Evolutionary conservation across 2,797 vertebrate genomes (phyloP), one percentile per base, ranked within the genome.

Genomic region (Ceyx erithaca): DNA sequence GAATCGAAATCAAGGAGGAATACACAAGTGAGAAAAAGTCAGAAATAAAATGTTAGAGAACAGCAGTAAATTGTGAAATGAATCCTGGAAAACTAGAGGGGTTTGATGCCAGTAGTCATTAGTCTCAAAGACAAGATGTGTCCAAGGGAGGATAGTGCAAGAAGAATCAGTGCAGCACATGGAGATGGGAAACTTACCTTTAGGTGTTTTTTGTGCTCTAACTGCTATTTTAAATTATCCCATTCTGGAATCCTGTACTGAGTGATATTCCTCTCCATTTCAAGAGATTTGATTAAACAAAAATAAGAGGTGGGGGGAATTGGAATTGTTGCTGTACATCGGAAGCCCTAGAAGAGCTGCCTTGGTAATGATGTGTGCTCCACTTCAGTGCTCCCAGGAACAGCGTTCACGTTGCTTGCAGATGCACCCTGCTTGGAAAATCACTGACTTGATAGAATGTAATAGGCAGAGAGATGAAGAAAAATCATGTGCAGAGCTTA

Each of bases 91-190:
- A 66, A 45, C 7, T 10, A 28, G 31, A 83, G 8, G 14, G 10
- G 4, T 43, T 75, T 87, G 61, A 23, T 86, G 62, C 31, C 57
- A 75, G 45, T 17, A 72, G 84, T 78, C 45, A 40, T 85, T 78
- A 92, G 31, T 54, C 23, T 89, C 76, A 83, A 91, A 80, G 81
- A 46, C 43, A 90, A 80, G 67, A 55, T 8, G 1, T 62, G 37
- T 66, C 91, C 90, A 54, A 79, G 21, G 40, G 17, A 90, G n/a
- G 10, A 17, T 73, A 4, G 0, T 67, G 43, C 37, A 61, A 88
- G 57, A 68, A 80, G 57, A 68, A 80, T 37, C 45, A 30, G 16
- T 30, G 20, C 72, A 76, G 16, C 22, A 33, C 9, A 52, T 43
- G 46, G 11, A 49, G 18, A 49, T 30, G 33, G 46, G 55, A 35